These are phyloP conservation scores for Philhelius pedissequus DNA, from an alignment of 2,888 invertebrate species.

Conservation along the genomic window DNA sequence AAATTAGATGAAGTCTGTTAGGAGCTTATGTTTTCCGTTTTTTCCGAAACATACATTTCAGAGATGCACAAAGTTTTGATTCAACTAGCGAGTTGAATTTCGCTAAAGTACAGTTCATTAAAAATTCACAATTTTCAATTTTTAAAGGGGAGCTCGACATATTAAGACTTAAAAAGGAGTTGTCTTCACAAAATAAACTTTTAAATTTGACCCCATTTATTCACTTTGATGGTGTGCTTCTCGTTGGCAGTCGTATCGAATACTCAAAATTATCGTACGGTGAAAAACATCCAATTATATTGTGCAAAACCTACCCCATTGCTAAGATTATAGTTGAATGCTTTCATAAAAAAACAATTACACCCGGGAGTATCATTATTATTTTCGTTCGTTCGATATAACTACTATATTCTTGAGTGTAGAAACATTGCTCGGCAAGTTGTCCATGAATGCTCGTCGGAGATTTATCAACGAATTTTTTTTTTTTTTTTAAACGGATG, in stretches of 20 bases:
- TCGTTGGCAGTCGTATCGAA: not conserved
- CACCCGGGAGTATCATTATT: not conserved
- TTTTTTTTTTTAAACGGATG: no score
- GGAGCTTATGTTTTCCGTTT: not conserved
- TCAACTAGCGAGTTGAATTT: not conserved
- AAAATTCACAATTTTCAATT: not conserved
- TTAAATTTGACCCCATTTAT: not conserved
- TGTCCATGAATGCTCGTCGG: no score
- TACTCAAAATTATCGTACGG: not conserved
- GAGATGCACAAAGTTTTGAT: no score
- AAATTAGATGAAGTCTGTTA: not conserved
- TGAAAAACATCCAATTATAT: not conserved
- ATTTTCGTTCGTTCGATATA: not conserved
- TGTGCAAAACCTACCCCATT: not conserved
- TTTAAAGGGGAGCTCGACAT: not conserved
- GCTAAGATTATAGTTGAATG: not conserved
- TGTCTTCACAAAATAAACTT: not conserved
- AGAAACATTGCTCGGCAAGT: not conserved
- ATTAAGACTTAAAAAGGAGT: not conserved
- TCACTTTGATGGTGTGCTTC: not conserved
- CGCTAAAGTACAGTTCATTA: not conserved
- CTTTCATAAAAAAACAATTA: not conserved
- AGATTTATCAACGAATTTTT: no score
- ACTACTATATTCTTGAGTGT: not conserved
- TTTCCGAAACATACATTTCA: no score